Evolutionary conservation across 2,888 invertebrate genomes (phyloP), one percentile per base, ranked within the genome.

Genomic region (Lissonota sp.): DNA sequence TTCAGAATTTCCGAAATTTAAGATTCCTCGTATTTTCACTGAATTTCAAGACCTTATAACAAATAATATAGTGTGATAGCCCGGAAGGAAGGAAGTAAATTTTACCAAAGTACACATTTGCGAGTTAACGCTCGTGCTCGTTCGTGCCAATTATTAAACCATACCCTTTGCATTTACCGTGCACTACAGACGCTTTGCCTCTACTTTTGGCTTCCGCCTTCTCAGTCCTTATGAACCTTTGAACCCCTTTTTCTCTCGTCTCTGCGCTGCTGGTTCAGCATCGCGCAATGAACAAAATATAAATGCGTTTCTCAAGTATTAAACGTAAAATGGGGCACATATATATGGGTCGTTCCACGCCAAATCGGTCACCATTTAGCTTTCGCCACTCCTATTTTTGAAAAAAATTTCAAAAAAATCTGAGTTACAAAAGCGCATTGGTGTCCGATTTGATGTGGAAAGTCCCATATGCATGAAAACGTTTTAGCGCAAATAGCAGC

Each of bases 231-330:
- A 26, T 26, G 26, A 26, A 26, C 26, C 26, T 26, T 26, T 51
- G 37, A 26, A 55, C 37, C 46, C 7, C n/a, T 40, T 12, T 39
- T 16, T 44, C 53, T 26, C 40, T 62, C 62, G 14, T 67, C 57
- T 55, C 58, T 69, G 51, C 51, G 42, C 49, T 10, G 12, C 12
- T 51, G 51, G 12, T 6, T 51, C n/a, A 49, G 49, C 49, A 49
- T 49, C 49, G 49, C 7, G 12, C 14, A 14, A 53, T 12, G 1
- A 60, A 60, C 57, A 66, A 26, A 49, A 42, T 55, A 66, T 60
- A 66, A 26, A 66, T 60, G 49, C 55, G 71, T 64, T 46, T 66
- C 75, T 60, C 37, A 64, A 62, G 66, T 67, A 55, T 67, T 62
- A 80, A 80, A 66, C 66, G 12, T 71, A 40, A 75, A 46, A 39